Base-by-base conservation (phyloP, 2,888 invertebrate genomes). In the Eudemis profundana region DNA sequence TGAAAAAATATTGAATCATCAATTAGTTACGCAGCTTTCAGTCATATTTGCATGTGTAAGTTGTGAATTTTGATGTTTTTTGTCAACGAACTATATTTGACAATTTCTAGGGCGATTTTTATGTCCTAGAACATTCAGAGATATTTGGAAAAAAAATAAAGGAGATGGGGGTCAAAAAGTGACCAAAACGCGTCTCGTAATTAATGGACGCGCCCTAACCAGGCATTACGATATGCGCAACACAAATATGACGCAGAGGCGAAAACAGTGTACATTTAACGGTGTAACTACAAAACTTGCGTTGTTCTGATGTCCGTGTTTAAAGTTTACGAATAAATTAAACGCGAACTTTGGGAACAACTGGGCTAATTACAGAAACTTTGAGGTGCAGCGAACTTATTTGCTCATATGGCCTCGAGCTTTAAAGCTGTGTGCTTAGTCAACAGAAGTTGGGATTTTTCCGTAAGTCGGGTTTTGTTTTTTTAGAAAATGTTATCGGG, bases 261-360 rank as follows among this genome's bases (percentile, higher is more conserved):
- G 44, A 46, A 27, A 44, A 46, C 33, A 40, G 29, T 23, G 40
- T 33, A 19, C 44, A 29, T 29, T 44, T 46, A 14, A 56, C 53
- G 15, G 15, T 44, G 54, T 56, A 47, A 63, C 56, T 53, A 63
- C 40, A 14, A 14, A 59, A 59, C 64, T 59, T 59, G 17, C 27
- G 53, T 12, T 38, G 15, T 54, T 44, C 23, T 50, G 46, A 23
- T 51, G 51, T 44, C 59, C 44, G 50, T 44, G 49, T 47, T 21
- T 44, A 51, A 64, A 64, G 64, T 64, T 64, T 64, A 51, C 51
- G 59, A 64, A 64, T 64, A 64, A 64, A 64, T 64, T 59, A 64
- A 51, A 51, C 38, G 46, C 12, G 8, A 59, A 51, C 44, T 64
- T 64, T 64, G 64, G 14, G 64, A 51, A 59, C 64, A 64, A 64